Percentiles rank a stretch among this genome's conserved stretches.
phyloP scores from a whole-genome alignment of 2,113 vertebrate species.

The Elephas maximus region DNA sequence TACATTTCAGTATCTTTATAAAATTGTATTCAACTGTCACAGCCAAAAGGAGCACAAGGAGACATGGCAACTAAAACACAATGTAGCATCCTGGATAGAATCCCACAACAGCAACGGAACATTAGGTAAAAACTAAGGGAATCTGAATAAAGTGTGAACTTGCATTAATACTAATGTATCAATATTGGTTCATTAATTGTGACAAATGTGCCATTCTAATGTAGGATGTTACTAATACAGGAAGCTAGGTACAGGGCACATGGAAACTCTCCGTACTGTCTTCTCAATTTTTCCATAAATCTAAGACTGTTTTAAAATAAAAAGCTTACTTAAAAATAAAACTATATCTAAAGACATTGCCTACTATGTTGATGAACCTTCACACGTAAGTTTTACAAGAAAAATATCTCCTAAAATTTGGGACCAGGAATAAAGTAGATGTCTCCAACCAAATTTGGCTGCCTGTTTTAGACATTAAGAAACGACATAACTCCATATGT shows the following conservation, averaged over 20 bases:
- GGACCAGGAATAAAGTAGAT: not conserved
- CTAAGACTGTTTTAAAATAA: not conserved
- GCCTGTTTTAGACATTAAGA: not conserved
- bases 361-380: conserved; percentile 43
- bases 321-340: not conserved
- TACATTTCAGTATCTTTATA: not conserved
- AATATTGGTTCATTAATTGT: not conserved
- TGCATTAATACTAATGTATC: not conserved
- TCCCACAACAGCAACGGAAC: not conserved
- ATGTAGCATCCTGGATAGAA: not conserved
- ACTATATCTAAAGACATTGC: not conserved
- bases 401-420: conserved; percentile 22
- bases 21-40: not conserved
- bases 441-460: not conserved
- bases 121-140: not conserved
- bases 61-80: not conserved
- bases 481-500: not conserved
- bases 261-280: not conserved
- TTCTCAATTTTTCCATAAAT: not conserved
- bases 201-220: not conserved
- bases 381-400: not conserved
- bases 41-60: not conserved
- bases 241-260: not conserved
- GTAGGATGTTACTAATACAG: not conserved
- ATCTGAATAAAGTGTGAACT: not conserved